Evolutionary conservation across 2,797 vertebrate species (phyloP), one percentile per base, ranked within the genome.

Genomic region (Takifugu ocellatus): DNA sequence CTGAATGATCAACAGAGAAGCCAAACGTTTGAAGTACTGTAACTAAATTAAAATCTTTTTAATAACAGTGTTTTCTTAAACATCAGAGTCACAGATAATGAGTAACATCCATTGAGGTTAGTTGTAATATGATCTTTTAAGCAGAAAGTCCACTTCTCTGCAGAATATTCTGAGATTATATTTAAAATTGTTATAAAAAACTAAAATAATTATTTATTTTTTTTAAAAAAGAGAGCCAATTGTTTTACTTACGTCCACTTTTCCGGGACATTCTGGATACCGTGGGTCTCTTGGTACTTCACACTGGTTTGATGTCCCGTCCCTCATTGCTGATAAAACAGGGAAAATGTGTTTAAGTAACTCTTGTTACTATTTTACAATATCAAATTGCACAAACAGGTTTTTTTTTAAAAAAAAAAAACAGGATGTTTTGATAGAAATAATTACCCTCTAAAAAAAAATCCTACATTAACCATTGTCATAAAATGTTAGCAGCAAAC

Each of bases 241-340:
- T 8, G 8, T 9, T 39, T 14, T 44, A 93, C 93, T 92, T 78
- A 96, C 95, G 85, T 98, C 97, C 29, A 98, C 93, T 92, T 98
- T 99, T 63, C 93, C 94, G 5, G 93, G 89, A 51, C 97, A 99
- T 82, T 98, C 95, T 16, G 95, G 94, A 71, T 90, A 99, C 59
- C 85, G 92, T 29, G 94, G 93, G 70, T 99, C 94, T 77, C 92
- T 94, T 69, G 95, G 97, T 9, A 97, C 90, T 59, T 98, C 96
- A 27, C 97, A 99, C 75, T 96, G 94, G 75, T 94, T 93, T 42
- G 86, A 87, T 6, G 91, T 91, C 61, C 93, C 90, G 49, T 98
- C 94, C 69, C 87, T 82, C 59, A 77, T 85, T 85, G 79, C 75
- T 87, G 64, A 59, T 56, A 61, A 70, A 17, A 64, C 44, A 78